Evolutionary conservation across 2,113 vertebrate species (phyloP).

Genomic region (Ctenomys sociabilis): DNA sequence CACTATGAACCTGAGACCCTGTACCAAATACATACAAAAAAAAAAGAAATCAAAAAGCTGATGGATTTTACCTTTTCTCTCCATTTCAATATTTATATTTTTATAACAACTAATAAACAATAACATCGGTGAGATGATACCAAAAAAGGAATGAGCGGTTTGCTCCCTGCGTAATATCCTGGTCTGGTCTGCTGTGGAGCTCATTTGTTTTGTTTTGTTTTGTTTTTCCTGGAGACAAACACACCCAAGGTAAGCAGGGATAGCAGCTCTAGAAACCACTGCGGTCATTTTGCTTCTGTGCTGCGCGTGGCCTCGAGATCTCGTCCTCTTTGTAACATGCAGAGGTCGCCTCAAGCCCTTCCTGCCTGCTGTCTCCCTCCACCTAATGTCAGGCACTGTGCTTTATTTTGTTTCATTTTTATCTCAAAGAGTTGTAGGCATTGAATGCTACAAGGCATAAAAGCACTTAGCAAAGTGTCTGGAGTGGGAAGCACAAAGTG

Average conservation of each 20-base stretch:
- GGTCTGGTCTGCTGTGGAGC: not conserved
- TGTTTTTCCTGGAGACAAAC: not conserved
- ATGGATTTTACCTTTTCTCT: not conserved
- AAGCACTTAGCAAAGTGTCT: not conserved
- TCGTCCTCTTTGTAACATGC: not conserved
- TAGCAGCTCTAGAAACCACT: not conserved
- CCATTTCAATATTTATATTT: slow-evolving; percentile 8
- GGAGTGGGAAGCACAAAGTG: not conserved
- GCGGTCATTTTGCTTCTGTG: not conserved
- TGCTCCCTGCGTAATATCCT: not conserved
- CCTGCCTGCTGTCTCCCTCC: not conserved
- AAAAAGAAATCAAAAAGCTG: not conserved
- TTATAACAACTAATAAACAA: slow-evolving; percentile 28
- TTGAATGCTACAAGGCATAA: not conserved
- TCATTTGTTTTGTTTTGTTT: not conserved
- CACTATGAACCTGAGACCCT: too few relatives aligned
- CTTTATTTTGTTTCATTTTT: not conserved
- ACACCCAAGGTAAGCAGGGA: not conserved
- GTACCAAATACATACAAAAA: too few relatives aligned
- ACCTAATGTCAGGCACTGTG: accelerated
- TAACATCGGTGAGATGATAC: not conserved
- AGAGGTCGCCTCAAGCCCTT: not conserved
- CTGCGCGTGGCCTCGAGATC: not conserved
- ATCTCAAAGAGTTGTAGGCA: not conserved
- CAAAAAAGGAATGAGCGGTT: not conserved